These are phyloP conservation scores for Myoxocephalus aenaeus DNA, from an alignment of 2,797 vertebrate species.

Conservation along the genomic window DNA sequence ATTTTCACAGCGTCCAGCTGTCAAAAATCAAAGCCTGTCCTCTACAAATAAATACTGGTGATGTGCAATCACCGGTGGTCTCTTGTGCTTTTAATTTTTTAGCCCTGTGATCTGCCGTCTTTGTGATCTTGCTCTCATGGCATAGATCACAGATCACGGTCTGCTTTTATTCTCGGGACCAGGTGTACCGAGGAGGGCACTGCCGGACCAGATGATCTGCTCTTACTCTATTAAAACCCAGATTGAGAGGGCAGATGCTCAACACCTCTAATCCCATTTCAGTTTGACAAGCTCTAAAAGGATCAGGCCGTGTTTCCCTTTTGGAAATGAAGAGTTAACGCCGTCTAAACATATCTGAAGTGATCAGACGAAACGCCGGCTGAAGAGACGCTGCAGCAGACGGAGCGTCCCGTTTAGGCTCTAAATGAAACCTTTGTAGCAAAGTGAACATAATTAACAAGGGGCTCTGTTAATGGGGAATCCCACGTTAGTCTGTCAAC, in stretches of 20 bases:
- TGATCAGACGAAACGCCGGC: background rate
- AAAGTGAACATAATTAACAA: constrained; percentile 46
- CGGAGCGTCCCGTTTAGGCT: constrained; percentile 3
- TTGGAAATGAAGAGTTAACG: constrained; percentile 58
- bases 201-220: constrained; percentile 47
- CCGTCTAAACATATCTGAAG: constrained; percentile 27
- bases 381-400: constrained; percentile 22
- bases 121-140: constrained; percentile 22
- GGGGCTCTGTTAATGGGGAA: constrained; percentile 44
- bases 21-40: constrained; percentile 5
- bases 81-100: background rate
- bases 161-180: constrained; percentile 25
- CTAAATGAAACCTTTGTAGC: constrained; percentile 14
- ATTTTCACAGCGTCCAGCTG: background rate
- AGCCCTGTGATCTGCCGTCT: constrained; percentile 6
- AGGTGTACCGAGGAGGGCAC: constrained; percentile 47
- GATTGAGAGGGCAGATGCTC: constrained; percentile 78
- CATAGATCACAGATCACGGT: constrained; percentile 40
- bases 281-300: constrained; percentile 71
- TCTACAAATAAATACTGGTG: constrained; percentile 2
- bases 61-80: background rate
- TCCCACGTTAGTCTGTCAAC: constrained; percentile 47
- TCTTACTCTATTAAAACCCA: constrained; percentile 57
- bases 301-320: constrained; percentile 68
- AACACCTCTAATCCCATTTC: constrained; percentile 82